Percentiles rank a stretch among this genome's conserved stretches.
These are phyloP conservation scores for Neotoxoptera formosana DNA, from an alignment of 1,140 invertebrate species.

Conservation along the genomic window DNA sequence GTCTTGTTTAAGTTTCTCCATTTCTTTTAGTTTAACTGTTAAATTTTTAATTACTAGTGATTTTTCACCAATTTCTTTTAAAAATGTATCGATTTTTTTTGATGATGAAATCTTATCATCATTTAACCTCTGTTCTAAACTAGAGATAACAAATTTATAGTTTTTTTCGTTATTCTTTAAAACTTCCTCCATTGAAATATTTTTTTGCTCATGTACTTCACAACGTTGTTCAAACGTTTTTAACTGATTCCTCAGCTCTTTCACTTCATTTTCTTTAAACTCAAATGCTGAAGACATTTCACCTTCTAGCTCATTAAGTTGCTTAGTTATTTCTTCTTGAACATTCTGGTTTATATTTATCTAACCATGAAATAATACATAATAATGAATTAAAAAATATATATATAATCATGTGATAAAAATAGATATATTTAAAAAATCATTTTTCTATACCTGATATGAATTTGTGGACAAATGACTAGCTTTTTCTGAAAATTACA, in stretches of 20 bases:
- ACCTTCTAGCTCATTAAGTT: slow-evolving; percentile 47
- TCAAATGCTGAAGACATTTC: slow-evolving; percentile 59
- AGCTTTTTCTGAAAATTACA: slow-evolving; percentile 23
- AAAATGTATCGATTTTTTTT: slow-evolving; percentile 49
- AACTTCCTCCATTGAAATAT: slow-evolving; percentile 39
- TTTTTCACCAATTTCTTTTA: slow-evolving; percentile 47
- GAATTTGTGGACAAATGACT: slow-evolving; percentile 25
- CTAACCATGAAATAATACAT: slow-evolving; percentile 6
- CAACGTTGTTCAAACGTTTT: slow-evolving; percentile 5
- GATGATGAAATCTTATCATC: slow-evolving; percentile 50
- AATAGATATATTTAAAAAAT: neutral
- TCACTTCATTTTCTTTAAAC: slow-evolving; percentile 57
- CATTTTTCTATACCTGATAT: slow-evolving; percentile 15
- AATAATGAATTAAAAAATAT: neutral
- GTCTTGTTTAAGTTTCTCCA: slow-evolving; percentile 64
- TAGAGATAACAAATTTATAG: slow-evolving; percentile 58
- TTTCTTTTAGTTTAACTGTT: slow-evolving; percentile 63
- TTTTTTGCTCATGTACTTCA: slow-evolving; percentile 55
- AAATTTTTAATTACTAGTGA: slow-evolving; percentile 70
- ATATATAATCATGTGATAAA: neutral
- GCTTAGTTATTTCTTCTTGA: slow-evolving; percentile 49
- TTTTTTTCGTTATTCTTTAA: slow-evolving; percentile 59
- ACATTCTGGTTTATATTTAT: slow-evolving; percentile 38
- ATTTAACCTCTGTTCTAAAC: slow-evolving; percentile 59
- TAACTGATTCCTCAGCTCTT: slow-evolving; percentile 34